These are phyloP conservation scores for Gnathonemus longibarbis DNA, from an alignment of 2,113 vertebrate species.

Conservation along the genomic window DNA sequence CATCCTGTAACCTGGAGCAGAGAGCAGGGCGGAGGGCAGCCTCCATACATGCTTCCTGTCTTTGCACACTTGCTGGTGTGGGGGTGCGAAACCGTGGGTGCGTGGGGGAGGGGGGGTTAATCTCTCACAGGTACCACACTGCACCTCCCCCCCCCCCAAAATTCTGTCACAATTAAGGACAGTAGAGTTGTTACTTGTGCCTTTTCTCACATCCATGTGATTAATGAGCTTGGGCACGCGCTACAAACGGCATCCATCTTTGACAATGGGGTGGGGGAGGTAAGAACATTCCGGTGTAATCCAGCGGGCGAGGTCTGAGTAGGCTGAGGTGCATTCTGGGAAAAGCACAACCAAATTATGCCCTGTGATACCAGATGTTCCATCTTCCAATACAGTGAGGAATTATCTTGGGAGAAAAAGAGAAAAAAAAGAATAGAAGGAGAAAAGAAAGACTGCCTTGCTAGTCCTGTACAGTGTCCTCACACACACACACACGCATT, in stretches of 20 bases:
- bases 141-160: no score
- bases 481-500: background rate
- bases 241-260: background rate
- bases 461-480: background rate
- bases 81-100: background rate
- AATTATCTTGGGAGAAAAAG: background rate
- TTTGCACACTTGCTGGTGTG: background rate
- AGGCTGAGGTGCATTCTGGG: background rate
- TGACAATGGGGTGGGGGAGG: background rate
- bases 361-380: background rate
- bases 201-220: background rate
- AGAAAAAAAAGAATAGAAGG: background rate
- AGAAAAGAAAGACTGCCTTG: background rate
- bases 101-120: no score
- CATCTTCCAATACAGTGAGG: background rate
- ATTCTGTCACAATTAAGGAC: background rate
- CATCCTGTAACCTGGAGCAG: conserved; percentile 32
- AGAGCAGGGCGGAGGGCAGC: conserved; percentile 5
- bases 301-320: background rate
- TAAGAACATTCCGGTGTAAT: background rate
- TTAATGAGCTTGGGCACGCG: background rate
- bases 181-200: background rate
- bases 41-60: background rate
- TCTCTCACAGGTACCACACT: background rate
- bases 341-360: background rate